Conservation (phyloP, 2,797 vertebrate genomes). For the Bradypodion pumilum region DNA sequence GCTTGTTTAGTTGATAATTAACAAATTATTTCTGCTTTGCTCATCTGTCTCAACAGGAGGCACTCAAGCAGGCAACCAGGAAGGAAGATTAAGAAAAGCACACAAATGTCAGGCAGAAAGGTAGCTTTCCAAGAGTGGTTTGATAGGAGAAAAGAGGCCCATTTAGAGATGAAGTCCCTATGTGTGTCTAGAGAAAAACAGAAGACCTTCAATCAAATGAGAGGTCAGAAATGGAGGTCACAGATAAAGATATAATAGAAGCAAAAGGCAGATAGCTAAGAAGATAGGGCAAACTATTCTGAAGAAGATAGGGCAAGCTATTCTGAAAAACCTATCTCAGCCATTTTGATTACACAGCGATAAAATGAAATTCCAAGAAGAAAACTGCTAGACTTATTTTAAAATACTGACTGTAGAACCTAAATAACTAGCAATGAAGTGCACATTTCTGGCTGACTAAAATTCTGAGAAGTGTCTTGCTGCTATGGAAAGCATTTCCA, state of each 20-base stretch:
- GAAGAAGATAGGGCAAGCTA: not conserved
- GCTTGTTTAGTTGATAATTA: not conserved
- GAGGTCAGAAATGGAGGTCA: not conserved
- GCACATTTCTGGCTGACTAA: not conserved
- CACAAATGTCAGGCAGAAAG: not conserved
- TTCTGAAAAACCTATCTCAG: not conserved
- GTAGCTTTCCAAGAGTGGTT: not conserved
- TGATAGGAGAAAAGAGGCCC: not conserved
- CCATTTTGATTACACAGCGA: not conserved
- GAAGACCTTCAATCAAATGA: not conserved
- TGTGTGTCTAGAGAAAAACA: not conserved
- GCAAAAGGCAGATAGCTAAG: no score
- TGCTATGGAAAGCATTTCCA: not conserved
- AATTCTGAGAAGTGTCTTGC: constrained; percentile 9
- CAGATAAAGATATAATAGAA: not conserved
- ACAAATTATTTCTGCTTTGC: not conserved
- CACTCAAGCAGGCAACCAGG: not conserved
- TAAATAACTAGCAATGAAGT: not conserved
- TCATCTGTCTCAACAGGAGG: not conserved
- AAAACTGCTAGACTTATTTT: not conserved
- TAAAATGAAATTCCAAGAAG: not conserved
- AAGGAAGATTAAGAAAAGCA: not conserved
- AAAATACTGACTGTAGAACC: no score
- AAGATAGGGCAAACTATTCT: not conserved
- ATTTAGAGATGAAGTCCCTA: not conserved